Base-by-base conservation (phyloP, 1,140 invertebrate genomes). In the Sycophila sp. region DNA sequence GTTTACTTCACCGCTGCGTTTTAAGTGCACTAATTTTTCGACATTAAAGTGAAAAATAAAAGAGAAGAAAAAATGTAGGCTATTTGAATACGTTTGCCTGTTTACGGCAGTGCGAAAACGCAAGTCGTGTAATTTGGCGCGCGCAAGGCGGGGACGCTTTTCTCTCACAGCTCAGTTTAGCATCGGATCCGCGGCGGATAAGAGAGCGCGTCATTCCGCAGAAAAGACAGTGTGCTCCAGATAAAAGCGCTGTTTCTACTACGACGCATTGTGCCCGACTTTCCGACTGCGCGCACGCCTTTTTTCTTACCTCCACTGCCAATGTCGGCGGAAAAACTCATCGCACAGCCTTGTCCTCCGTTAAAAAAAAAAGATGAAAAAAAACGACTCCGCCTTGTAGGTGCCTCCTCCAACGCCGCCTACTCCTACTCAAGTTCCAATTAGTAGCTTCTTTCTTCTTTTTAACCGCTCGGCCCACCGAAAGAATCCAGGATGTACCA, bases 221-320 rank as follows among this genome's bases (percentile, higher is more conserved):
- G 36, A 58, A 56, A 56, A 32, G 28, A 15, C 19, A 47, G 7
- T 47, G 17, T 47, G 4, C 24, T 51, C 26, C 22, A 30, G 19
- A n/a, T 51, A 51, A 28, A 13, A n/a, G 40, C 40, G 40, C 42
- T 47, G 19, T 10, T 3, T 11, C 24, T 47, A 7, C 8, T 22
- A 47, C 42, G 42, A 47, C 42, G 49, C 49, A 53, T 53, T 53
- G 49, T 53, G 49, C 28, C 26, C 49, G 26, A 53, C 49, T 53
- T 53, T 4, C 17, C 19, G 6, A n/a, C n/a, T 19, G 40, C 4
- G 19, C 40, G 19, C 24, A 47, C 19, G 42, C 42, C 19, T 47
- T 47, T 47, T 47, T 47, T 47, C 13, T 11, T n/a, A 13, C n/a
- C 42, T 22, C 24, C 42, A 22, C 42, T 47, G 42, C 17, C 19